Evolutionary conservation across 2,888 invertebrate genomes (phyloP).

Genomic region (Cephus runcator): DNA sequence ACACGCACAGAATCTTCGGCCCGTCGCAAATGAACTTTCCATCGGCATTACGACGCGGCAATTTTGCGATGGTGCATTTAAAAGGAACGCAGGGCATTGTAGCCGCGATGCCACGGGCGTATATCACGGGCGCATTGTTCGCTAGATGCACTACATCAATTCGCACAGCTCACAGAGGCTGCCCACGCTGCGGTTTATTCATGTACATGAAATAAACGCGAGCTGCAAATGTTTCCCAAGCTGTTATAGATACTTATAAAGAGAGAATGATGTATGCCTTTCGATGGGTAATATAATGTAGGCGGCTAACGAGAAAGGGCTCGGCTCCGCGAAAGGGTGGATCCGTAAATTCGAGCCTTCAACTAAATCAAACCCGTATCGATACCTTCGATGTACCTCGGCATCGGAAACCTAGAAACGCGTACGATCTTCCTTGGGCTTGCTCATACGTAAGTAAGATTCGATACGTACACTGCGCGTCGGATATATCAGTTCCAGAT

Average conservation of each 20-base stretch:
- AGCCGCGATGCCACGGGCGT: constrained; percentile 9
- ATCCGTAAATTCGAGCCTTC: constrained; percentile 53
- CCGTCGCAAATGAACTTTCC: constrained; percentile 37
- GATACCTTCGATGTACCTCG: not conserved
- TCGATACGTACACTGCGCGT: not conserved
- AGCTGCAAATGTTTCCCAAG: constrained; percentile 60
- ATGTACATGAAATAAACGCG: constrained; percentile 36
- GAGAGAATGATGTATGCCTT: constrained; percentile 60
- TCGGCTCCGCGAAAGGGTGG: constrained; percentile 47
- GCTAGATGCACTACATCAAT: constrained; percentile 56
- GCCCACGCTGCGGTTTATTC: constrained; percentile 48
- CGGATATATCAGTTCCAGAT: not conserved
- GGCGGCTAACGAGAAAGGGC: constrained; percentile 64
- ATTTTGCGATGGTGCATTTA: not conserved
- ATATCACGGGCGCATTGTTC: constrained; percentile 49
- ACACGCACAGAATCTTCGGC: constrained; percentile 36
- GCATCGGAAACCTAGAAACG: not conserved
- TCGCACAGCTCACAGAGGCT: constrained; percentile 38
- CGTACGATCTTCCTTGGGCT: not conserved
- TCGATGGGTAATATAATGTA: constrained; percentile 63
- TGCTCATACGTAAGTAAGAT: not conserved
- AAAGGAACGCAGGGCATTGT: not conserved
- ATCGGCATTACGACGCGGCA: not conserved
- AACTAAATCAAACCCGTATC: constrained; percentile 43
- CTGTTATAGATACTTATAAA: constrained; percentile 62